Percentiles rank a stretch among this genome's conserved stretches.
Evolutionary conservation across 2,888 invertebrate genomes (phyloP).

Genomic region (Ischnura elegans): DNA sequence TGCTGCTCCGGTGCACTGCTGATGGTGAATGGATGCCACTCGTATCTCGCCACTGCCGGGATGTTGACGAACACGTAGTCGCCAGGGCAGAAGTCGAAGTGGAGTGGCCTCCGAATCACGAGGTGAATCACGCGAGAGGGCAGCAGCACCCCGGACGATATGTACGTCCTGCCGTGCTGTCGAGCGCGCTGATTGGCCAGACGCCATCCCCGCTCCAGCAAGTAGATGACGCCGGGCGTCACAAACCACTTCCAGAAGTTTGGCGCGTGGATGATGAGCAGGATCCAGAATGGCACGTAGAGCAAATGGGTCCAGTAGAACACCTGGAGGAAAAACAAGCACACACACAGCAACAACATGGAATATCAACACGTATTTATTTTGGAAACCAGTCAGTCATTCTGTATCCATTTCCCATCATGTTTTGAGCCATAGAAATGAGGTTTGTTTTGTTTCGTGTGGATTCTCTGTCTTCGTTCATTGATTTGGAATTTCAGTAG

Average conservation of each 20-base stretch:
- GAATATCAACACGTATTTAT: no score
- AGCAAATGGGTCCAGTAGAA: slow-evolving; percentile 97
- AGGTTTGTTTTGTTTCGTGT: no score
- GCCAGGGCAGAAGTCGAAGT: slow-evolving; percentile 94
- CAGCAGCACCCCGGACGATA: slow-evolving; percentile 91
- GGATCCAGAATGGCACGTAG: slow-evolving; percentile 92
- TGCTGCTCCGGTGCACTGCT: slow-evolving; percentile 97
- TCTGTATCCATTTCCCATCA: no score
- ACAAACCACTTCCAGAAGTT: slow-evolving; percentile 98
- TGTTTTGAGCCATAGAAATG: no score
- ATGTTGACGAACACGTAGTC: slow-evolving; percentile 97
- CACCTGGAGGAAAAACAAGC: slow-evolving; percentile 80
- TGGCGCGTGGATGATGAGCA: slow-evolving; percentile 92
- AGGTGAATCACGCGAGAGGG: slow-evolving; percentile 95
- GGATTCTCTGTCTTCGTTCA: no score
- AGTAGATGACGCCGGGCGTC: slow-evolving; percentile 88
- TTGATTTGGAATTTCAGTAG: no score
- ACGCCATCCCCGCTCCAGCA: slow-evolving; percentile 87
- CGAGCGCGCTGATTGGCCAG: slow-evolving; percentile 81
- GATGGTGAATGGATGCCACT: slow-evolving; percentile 98
- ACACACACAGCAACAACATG: no score
- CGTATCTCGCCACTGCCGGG: slow-evolving; percentile 93
- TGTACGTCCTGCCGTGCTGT: slow-evolving; percentile 90
- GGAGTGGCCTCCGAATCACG: slow-evolving; percentile 91
- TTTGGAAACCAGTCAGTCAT: no score